phyloP scores from a whole-genome alignment of 2,888 invertebrate genomes.

The Congeria kusceri region DNA sequence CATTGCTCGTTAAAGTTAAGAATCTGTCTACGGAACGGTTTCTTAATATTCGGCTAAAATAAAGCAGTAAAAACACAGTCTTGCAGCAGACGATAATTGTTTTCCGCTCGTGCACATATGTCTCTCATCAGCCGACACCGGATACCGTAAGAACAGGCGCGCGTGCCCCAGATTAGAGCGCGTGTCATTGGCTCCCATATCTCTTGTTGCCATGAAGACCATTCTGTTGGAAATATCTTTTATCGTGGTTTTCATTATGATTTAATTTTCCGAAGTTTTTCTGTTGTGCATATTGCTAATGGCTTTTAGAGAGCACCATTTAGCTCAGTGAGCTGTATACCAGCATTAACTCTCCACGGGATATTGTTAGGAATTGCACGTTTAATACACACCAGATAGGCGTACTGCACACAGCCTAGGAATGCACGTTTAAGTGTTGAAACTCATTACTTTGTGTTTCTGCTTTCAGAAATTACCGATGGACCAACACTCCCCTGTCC shows the following conservation, averaged over 20 bases:
- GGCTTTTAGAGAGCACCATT: background rate
- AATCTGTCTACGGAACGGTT: too few species aligned
- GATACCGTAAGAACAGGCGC: slow-evolving; percentile 53
- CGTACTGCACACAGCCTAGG: too few species aligned
- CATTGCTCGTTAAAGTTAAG: too few species aligned
- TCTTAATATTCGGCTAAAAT: too few species aligned
- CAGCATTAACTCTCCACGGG: too few species aligned
- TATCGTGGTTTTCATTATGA: slow-evolving; percentile 56
- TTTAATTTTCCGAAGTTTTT: slow-evolving; percentile 42
- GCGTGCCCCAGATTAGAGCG: slow-evolving; percentile 63
- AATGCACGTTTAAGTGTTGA: too few species aligned
- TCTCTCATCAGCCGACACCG: slow-evolving; percentile 52
- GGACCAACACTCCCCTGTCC: slow-evolving; percentile 50
- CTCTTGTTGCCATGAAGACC: slow-evolving; percentile 55
- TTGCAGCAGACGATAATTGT: slow-evolving; percentile 44
- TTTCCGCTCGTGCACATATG: slow-evolving; percentile 54
- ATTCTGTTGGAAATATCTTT: slow-evolving; percentile 39
- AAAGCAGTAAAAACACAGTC: too few species aligned
- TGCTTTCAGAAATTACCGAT: slow-evolving; percentile 44
- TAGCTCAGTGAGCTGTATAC: too few species aligned
- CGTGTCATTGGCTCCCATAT: slow-evolving; percentile 67
- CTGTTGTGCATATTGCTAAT: background rate
- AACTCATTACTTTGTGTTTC: background rate
- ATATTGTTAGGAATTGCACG: too few species aligned
- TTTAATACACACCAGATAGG: too few species aligned